Evolutionary conservation across 2,113 vertebrate species (phyloP), one percentile per base, ranked within the genome.

Genomic region (Cyanoramphus novaezelandiae): DNA sequence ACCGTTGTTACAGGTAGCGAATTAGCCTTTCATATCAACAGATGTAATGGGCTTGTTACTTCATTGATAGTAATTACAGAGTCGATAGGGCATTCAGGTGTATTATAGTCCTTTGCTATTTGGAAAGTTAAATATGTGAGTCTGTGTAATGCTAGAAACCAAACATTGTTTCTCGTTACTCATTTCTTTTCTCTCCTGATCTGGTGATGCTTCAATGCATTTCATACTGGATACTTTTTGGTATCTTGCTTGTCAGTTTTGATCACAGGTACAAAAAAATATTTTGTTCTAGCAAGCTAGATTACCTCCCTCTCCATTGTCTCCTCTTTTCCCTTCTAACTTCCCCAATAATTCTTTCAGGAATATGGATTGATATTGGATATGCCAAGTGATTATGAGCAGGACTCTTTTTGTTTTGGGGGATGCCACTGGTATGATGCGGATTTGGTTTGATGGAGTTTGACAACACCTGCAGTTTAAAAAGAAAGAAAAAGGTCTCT

Each of bases 291-390:
- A 67, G 55, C 59, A 59, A 88, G 23, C 19, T 37, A n/a, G 23
- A 20, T 78, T 62, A 21, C 6, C 12, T 88, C 10, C 13, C 6
- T 86, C 15, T 9, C 17, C 16, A 6, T 20, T 72, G 43, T 47
- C 16, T 27, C 7, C 9, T 0, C 0, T 53, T 41, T 28, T 5
- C 7, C 20, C 7, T 27, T 3, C 18, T 4, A 5, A 1, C 21
- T 9, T 7, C 60, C 11, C 1, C n/a, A 21, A 3, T 64, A 27
- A 2, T 14, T 43, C 46, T 81, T 85, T 50, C 29, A 72, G 46
- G 43, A 57, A 33, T 0, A 0, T 62, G 16, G 33, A 14, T 70
- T 75, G 10, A 8, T 39, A 37, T 28, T 11, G 52, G 16, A 13
- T 74, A 31, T 28, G 6, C 16, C 27, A 44, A 43, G 31, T 43